phyloP scores from a whole-genome alignment of 1,140 invertebrate genomes.

The Drosophila athabasca region DNA sequence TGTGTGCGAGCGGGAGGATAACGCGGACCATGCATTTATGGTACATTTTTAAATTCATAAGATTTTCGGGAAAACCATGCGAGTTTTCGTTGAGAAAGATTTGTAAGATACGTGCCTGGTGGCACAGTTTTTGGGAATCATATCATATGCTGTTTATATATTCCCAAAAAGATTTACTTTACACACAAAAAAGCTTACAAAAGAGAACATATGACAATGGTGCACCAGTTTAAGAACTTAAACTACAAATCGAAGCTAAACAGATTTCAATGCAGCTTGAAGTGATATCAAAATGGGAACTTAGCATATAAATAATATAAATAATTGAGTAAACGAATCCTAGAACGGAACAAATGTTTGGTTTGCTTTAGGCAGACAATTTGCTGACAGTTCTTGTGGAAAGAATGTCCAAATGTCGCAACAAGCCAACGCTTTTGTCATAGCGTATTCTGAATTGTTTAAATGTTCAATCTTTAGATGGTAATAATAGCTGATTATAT shows the following conservation, averaged over 20 bases:
- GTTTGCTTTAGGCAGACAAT: constrained; percentile 24
- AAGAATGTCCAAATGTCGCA: constrained; percentile 56
- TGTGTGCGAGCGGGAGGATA: constrained; percentile 36
- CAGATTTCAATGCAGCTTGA: constrained; percentile 37
- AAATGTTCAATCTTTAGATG: constrained; percentile 64
- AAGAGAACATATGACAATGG: constrained; percentile 38
- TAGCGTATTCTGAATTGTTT: constrained; percentile 44
- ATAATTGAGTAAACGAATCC: constrained; percentile 21
- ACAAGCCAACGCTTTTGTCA: constrained; percentile 30
- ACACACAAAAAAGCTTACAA: constrained; percentile 30
- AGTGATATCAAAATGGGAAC: not conserved
- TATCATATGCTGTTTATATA: constrained; percentile 20
- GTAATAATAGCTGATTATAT: constrained; percentile 43
- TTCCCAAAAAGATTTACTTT: constrained; percentile 25
- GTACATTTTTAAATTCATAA: constrained; percentile 78
- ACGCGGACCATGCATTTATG: constrained; percentile 42
- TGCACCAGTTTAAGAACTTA: constrained; percentile 49
- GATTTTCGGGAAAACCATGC: constrained; percentile 78
- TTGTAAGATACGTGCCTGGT: constrained; percentile 3
- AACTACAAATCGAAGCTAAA: not conserved
- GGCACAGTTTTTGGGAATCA: constrained; percentile 8
- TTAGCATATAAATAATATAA: not conserved
- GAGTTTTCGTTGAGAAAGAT: constrained; percentile 48
- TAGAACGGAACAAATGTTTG: constrained; percentile 12
- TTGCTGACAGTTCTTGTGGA: constrained; percentile 45